Evolutionary conservation across 2,113 vertebrate genomes (phyloP), one percentile per base, ranked within the genome.

Genomic region (Vimba vimba): DNA sequence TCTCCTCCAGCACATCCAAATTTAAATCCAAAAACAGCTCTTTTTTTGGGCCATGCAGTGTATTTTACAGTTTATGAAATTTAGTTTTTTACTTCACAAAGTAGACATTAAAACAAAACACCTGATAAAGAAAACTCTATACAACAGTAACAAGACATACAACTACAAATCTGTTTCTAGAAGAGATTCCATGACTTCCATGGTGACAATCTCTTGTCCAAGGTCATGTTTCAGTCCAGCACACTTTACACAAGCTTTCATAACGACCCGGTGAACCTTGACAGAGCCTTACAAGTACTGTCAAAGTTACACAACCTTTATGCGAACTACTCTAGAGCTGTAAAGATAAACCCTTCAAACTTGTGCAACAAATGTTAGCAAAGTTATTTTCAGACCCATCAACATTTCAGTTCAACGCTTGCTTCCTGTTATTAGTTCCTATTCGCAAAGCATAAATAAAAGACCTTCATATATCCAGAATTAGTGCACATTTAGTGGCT

Each of bases 311-410:
- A 85, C 91, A 94, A 94, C 66, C 4, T 4, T 90, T 93, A 93
- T 92, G 92, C 94, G 89, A 92, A 92, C 87, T 79, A 43, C 90
- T 92, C 92, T 27, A 17, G 17, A 80, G 91, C 87, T 89, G 86
- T 95, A 95, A 95, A 95, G 93, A 94, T 94, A 95, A 94, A 91
- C 88, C 79, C 83, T 73, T 39, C 87, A 88, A 91, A 90, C 86
- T 87, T 91, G 80, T 79, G 89, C 87, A 88, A 90, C 81, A 66
- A 69, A 90, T 82, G 79, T 80, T 88, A 75, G 87, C 89, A 89
- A 88, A 89, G 88, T 59, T 69, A 69, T 89, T 88, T 71, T 77
- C 80, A 62, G 76, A 85, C 33, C 1, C 25, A 52, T 52, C 15
- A 8, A 25, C 77, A 60, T 78, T 13, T 39, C 50, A 52, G 15